These are phyloP conservation scores for Sebastes baramenuke DNA, from an alignment of 2,797 vertebrate species.

Conservation along the genomic window DNA sequence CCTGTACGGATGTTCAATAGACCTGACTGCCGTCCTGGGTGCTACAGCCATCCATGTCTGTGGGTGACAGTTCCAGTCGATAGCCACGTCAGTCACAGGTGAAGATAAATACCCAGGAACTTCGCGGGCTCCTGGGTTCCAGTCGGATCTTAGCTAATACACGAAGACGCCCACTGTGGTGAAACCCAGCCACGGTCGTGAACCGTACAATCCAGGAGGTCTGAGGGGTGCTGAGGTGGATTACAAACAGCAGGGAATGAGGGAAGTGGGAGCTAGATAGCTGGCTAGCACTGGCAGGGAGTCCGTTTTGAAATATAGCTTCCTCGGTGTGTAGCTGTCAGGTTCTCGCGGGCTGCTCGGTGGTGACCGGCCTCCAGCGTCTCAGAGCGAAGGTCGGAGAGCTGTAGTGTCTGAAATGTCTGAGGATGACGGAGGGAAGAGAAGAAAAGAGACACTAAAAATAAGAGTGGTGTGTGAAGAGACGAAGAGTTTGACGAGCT, in stretches of 20 bases:
- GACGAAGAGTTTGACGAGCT: constrained; percentile 6
- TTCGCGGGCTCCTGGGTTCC: constrained; percentile 3
- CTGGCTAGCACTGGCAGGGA: constrained; percentile 34
- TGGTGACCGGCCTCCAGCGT: neutral
- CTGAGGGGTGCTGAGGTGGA: constrained; percentile 13
- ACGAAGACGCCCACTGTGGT: neutral
- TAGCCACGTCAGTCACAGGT: constrained; percentile 1
- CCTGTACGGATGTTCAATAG: neutral
- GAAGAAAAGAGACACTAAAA: constrained; percentile 5
- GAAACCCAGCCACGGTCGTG: constrained; percentile 5
- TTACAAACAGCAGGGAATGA: neutral
- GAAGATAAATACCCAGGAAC: constrained; percentile 4
- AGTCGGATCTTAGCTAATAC: constrained; percentile 2
- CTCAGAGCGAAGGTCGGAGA: neutral
- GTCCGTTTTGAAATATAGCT: constrained; percentile 20
- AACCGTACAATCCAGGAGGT: constrained; percentile 13
- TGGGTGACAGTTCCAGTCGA: constrained; percentile 1
- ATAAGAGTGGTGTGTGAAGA: constrained; percentile 2
- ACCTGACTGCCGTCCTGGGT: neutral
- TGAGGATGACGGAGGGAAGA: constrained; percentile 21
- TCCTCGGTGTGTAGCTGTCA: neutral
- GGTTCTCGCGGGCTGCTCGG: neutral
- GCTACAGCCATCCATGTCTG: constrained; percentile 29
- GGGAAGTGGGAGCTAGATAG: neutral
- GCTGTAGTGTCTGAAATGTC: constrained; percentile 63